A percentile compares a stretch with the other conserved stretches of the same genome.
Conservation (phyloP, 2,113 vertebrate species). For the Syrmaticus mikado region DNA sequence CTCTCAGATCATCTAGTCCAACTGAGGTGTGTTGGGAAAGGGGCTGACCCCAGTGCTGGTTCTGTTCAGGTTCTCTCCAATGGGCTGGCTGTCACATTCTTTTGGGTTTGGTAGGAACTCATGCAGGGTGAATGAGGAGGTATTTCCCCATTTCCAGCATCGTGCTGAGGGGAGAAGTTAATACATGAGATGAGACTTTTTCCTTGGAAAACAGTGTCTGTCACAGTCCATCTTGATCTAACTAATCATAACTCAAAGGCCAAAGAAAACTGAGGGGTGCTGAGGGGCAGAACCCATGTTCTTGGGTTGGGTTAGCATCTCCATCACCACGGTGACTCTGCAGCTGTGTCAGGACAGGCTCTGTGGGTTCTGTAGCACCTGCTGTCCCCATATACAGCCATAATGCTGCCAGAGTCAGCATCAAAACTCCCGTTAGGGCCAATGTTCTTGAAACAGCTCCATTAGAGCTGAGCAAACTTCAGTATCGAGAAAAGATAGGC, state of each 20-base stretch:
- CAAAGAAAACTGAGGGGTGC: rapidly evolving
- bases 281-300: not conserved
- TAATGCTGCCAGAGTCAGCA: not conserved
- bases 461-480: not conserved
- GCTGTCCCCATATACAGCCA: not conserved
- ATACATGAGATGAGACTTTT: not conserved
- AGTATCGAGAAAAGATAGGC: rapidly evolving
- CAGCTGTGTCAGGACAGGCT: rapidly evolving
- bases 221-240: not conserved
- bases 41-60: not conserved
- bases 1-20: no score
- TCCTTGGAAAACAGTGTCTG: not conserved
- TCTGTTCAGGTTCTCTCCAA: not conserved
- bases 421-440: not conserved
- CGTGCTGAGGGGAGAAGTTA: rapidly evolving
- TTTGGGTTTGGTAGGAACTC: not conserved
- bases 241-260: rapidly evolving
- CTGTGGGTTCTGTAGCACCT: not conserved
- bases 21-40: not conserved
- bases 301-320: not conserved
- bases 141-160: not conserved
- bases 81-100: not conserved
- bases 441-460: not conserved
- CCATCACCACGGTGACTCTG: rapidly evolving
- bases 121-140: rapidly evolving